Conservation (phyloP, 2,888 invertebrate species). For the Pasiphila rectangulata region DNA sequence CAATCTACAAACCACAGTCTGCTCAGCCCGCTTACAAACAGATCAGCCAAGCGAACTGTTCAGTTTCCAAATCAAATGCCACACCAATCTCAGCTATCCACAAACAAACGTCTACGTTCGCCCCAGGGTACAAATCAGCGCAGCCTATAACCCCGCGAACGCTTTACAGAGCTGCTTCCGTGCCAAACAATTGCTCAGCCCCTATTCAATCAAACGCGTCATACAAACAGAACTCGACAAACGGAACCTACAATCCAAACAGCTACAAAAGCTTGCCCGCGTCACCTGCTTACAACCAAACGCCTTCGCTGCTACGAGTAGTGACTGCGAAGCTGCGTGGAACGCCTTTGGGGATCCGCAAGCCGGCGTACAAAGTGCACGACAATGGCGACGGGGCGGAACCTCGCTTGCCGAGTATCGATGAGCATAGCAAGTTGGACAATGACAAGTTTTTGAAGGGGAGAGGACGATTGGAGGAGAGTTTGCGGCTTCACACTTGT, state of each 20-base stretch:
- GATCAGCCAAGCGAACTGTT: not conserved
- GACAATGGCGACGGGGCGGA: constrained; percentile 62
- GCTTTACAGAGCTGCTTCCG: not conserved
- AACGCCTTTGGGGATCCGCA: constrained; percentile 31
- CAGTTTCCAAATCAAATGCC: not conserved
- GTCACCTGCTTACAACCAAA: constrained; percentile 13
- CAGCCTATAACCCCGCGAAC: not conserved
- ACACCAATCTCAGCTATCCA: not conserved
- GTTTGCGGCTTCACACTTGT: constrained; percentile 47
- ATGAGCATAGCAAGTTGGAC: constrained; percentile 63
- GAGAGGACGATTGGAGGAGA: constrained; percentile 40
- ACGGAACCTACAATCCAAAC: not conserved
- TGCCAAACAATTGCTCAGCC: not conserved
- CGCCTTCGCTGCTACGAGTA: not conserved
- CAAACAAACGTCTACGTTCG: not conserved
- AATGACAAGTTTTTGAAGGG: constrained; percentile 36
- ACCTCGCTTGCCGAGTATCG: constrained; percentile 62
- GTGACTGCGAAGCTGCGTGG: constrained; percentile 2
- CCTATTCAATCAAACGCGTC: not conserved
- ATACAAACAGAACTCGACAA: not conserved
- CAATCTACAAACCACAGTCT: not conserved
- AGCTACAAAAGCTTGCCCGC: constrained; percentile 11
- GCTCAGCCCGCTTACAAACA: not conserved
- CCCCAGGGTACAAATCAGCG: not conserved
- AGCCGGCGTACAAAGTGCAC: constrained; percentile 46